These are phyloP conservation scores for Phortica variegata DNA, from an alignment of 1,140 invertebrate genomes.

Conservation along the genomic window DNA sequence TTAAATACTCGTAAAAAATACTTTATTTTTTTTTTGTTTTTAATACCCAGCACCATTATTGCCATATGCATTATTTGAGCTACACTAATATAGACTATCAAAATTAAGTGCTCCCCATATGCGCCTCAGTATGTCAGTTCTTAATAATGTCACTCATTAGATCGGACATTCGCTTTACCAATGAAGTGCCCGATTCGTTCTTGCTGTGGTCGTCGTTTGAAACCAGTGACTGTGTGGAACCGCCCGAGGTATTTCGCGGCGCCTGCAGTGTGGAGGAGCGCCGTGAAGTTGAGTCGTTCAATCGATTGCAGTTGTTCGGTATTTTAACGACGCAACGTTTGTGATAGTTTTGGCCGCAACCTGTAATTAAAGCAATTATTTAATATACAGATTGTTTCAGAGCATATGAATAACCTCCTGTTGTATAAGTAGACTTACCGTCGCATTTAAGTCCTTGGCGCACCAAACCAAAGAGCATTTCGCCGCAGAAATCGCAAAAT, in stretches of 20 bases:
- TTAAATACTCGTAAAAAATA: constrained; percentile 26
- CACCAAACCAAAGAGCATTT: constrained; percentile 98
- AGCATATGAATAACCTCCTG: constrained; percentile 1
- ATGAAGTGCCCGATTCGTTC: constrained; percentile 60
- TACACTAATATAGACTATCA: too few relatives aligned
- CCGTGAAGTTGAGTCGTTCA: constrained; percentile 47
- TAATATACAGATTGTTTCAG: constrained; percentile 3
- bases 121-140: constrained; percentile 31
- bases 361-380: constrained; percentile 59
- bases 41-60: background rate
- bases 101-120: background rate
- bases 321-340: constrained; percentile 98
- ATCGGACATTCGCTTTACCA: constrained; percentile 58
- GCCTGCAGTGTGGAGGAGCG: constrained; percentile 63
- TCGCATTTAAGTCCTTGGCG: constrained; percentile 98
- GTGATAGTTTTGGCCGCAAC: constrained; percentile 97
- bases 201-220: constrained; percentile 49
- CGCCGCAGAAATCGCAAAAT: constrained; percentile 99
- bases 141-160: constrained; percentile 57
- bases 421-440: constrained; percentile 64
- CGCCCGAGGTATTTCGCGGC: constrained; percentile 69
- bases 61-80: background rate
- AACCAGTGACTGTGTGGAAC: constrained; percentile 56
- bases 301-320: constrained; percentile 86
- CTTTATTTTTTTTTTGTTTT: background rate